Conservation (phyloP, 2,888 invertebrate species). For the Phymatocera aterrima region DNA sequence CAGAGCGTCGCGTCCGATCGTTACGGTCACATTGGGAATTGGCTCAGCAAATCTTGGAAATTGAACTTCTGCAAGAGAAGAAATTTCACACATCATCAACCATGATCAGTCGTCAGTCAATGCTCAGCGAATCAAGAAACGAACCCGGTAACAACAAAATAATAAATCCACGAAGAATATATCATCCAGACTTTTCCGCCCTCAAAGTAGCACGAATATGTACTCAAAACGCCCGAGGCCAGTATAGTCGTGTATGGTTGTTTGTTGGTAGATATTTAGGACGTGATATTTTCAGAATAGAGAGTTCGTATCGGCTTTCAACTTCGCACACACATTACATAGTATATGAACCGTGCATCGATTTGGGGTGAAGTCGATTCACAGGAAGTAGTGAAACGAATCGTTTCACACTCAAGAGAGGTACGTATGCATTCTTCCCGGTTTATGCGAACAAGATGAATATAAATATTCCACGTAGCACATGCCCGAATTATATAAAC, state of each 20-base stretch:
- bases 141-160: not conserved
- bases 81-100: not conserved
- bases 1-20: slow-evolving; percentile 90
- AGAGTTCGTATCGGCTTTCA: slow-evolving; percentile 34
- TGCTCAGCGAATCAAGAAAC: not conserved
- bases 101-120: not conserved
- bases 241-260: not conserved
- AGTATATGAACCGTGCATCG: slow-evolving; percentile 20
- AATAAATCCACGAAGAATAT: not conserved
- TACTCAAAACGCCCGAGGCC: not conserved
- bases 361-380: slow-evolving; percentile 32
- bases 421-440: slow-evolving; percentile 1
- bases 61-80: slow-evolving; percentile 78
- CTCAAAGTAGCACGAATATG: no score
- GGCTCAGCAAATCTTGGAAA: slow-evolving; percentile 92
- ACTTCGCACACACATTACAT: slow-evolving; percentile 31
- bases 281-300: slow-evolving; percentile 24
- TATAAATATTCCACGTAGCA: not conserved
- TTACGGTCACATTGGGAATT: slow-evolving; percentile 93
- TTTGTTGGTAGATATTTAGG: slow-evolving; percentile 29
- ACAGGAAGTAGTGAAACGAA: slow-evolving; percentile 39
- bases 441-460: not conserved
- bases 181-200: not conserved
- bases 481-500: not conserved
- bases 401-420: slow-evolving; percentile 27